A percentile compares a stretch with the other conserved stretches of the same genome.
These are phyloP conservation scores for Tigriopus japonicus DNA, from an alignment of 1,140 invertebrate genomes.

Conservation along the genomic window DNA sequence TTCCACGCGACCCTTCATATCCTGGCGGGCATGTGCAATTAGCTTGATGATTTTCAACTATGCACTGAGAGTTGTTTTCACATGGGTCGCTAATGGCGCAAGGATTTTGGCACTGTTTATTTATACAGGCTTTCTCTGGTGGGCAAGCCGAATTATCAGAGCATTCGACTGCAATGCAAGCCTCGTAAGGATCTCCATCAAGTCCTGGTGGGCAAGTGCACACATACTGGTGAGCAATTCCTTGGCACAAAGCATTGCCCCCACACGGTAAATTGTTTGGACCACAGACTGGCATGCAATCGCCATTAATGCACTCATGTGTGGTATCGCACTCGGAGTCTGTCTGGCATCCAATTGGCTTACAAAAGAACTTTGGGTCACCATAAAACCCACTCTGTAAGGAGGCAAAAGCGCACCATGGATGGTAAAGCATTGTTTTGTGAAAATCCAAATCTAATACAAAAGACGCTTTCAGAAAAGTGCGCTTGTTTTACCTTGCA, in stretches of 20 bases:
- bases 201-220: constrained; percentile 37
- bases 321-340: constrained; percentile 54
- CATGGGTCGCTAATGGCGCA: constrained; percentile 49
- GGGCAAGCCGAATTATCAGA: constrained; percentile 51
- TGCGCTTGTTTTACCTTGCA: constrained; percentile 18
- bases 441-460: too few relatives aligned
- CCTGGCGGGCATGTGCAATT: constrained; percentile 58
- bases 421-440: too few relatives aligned
- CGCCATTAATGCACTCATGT: constrained; percentile 54
- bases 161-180: constrained; percentile 53
- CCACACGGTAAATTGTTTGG: constrained; percentile 22
- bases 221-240: constrained; percentile 23
- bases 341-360: constrained; percentile 47
- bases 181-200: constrained; percentile 33
- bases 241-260: constrained; percentile 23
- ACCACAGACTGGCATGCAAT: constrained; percentile 44
- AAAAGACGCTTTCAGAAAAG: too few relatives aligned
- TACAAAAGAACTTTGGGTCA: constrained; percentile 41
- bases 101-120: constrained; percentile 53
- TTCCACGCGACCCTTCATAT: constrained; percentile 55
- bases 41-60: constrained; percentile 52
- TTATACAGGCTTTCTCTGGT: constrained; percentile 50
- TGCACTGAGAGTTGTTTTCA: constrained; percentile 54
- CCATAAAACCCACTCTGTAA: constrained; percentile 21
- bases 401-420: too few relatives aligned